phyloP scores from a whole-genome alignment of 2,797 vertebrate genomes.

The Steatocranus sp. region DNA sequence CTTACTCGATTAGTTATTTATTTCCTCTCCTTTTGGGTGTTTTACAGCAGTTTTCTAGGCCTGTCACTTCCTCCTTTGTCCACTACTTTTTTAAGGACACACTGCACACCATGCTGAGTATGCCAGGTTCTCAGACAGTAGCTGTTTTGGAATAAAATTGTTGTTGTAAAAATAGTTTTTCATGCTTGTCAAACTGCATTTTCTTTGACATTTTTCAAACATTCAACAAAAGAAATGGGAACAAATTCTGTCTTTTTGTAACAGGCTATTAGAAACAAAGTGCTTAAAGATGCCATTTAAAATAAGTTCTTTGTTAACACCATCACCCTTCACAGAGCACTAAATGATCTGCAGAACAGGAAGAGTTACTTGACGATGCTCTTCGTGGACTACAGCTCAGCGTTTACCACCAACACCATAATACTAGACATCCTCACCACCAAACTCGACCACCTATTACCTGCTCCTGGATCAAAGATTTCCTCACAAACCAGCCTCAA shows the following conservation, averaged over 20 bases:
- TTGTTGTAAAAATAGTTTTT: not conserved
- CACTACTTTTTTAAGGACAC: not conserved
- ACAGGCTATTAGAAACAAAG: not conserved
- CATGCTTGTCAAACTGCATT: not conserved
- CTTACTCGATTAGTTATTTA: not conserved
- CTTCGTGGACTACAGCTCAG: not conserved
- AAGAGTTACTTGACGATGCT: not conserved
- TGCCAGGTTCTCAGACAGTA: not conserved
- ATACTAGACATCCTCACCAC: not conserved
- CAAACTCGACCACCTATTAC: not conserved
- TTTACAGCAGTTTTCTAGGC: not conserved
- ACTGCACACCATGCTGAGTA: not conserved
- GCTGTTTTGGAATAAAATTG: not conserved
- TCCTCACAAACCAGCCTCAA: not conserved
- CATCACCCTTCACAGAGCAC: not conserved
- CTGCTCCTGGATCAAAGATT: not conserved
- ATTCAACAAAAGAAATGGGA: not conserved
- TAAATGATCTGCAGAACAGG: not conserved
- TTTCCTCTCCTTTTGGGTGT: accelerated
- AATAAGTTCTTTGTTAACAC: not conserved
- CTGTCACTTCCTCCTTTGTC: not conserved
- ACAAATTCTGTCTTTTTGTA: not conserved
- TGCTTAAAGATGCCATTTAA: not conserved
- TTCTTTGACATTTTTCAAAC: not conserved
- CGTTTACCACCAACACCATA: not conserved